Conservation (phyloP, 2,797 vertebrate genomes). For the Gambusia yucatana region DNA sequence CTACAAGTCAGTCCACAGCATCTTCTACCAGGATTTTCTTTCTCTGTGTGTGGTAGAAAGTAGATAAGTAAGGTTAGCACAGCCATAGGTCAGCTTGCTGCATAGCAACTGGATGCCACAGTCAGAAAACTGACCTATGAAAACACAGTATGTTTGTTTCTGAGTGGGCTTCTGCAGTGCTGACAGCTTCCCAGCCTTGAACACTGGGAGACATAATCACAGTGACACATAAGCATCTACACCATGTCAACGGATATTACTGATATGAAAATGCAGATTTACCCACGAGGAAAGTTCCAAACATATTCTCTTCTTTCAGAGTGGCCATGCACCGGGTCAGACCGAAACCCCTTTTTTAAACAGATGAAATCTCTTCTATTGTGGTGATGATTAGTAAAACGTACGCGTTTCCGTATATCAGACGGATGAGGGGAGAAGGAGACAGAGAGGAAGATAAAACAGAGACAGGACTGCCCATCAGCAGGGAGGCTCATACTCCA, state of each 20-base stretch:
- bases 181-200: slow-evolving; percentile 51
- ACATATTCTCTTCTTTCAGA: slow-evolving; percentile 20
- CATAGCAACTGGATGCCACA: slow-evolving; percentile 73
- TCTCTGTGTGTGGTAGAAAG: slow-evolving; percentile 41
- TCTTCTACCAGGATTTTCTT: slow-evolving; percentile 34
- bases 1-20: slow-evolving; percentile 15
- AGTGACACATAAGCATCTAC: slow-evolving; percentile 55
- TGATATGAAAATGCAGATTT: slow-evolving; percentile 27
- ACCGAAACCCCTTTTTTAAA: slow-evolving; percentile 9
- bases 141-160: slow-evolving; percentile 60
- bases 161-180: slow-evolving; percentile 43
- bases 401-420: slow-evolving; percentile 9
- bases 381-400: slow-evolving; percentile 7
- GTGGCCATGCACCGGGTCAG: slow-evolving; percentile 27
- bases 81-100: slow-evolving; percentile 70
- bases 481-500: slow-evolving; percentile 68
- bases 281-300: slow-evolving; percentile 31
- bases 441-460: slow-evolving; percentile 9
- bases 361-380: slow-evolving; percentile 12
- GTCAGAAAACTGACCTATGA: slow-evolving; percentile 72
- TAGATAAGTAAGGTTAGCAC: slow-evolving; percentile 53
- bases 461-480: slow-evolving; percentile 51
- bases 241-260: slow-evolving; percentile 44
- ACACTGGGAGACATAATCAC: slow-evolving; percentile 52
- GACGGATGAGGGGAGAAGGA: background rate